Conservation (phyloP, 2,888 invertebrate genomes). For the Drosophila paramelanica region DNA sequence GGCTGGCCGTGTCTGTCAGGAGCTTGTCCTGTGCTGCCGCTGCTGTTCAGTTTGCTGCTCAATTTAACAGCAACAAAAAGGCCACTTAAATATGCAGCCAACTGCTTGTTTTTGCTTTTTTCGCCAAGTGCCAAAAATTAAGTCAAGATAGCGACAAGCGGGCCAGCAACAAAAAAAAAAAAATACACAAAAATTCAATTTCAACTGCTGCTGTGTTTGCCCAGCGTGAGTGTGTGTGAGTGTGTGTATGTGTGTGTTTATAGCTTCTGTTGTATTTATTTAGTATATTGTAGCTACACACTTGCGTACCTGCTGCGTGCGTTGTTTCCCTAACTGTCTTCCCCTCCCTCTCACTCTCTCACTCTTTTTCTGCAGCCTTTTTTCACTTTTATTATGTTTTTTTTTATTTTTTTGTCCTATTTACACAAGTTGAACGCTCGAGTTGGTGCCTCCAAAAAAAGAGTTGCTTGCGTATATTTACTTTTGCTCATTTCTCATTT, state of each 20-base stretch:
- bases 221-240: conserved; percentile 18
- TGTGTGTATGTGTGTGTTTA: conserved; percentile 13
- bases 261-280: conserved; percentile 58
- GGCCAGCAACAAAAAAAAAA: background rate
- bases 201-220: conserved; percentile 40
- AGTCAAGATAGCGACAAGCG: conserved; percentile 49
- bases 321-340: background rate
- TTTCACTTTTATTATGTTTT: conserved; percentile 12
- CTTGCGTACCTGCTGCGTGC: conserved; percentile 27
- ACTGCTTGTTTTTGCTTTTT: conserved; percentile 17
- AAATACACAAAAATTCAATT: conserved; percentile 61
- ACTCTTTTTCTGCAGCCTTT: conserved; percentile 4
- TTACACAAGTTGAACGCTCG: conserved; percentile 50
- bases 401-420: conserved; percentile 47
- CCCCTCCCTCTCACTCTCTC: background rate
- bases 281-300: conserved; percentile 54
- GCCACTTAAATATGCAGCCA: conserved; percentile 61
- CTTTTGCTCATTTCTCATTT: conserved; percentile 69
- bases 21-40: background rate
- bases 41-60: conserved; percentile 61
- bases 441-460: conserved; percentile 42
- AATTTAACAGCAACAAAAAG: conserved; percentile 76
- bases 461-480: conserved; percentile 53
- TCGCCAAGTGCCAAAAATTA: conserved; percentile 62
- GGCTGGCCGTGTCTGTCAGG: conserved; percentile 19